Conservation (phyloP, 2,113 vertebrate genomes). For the Tichodroma muraria region DNA sequence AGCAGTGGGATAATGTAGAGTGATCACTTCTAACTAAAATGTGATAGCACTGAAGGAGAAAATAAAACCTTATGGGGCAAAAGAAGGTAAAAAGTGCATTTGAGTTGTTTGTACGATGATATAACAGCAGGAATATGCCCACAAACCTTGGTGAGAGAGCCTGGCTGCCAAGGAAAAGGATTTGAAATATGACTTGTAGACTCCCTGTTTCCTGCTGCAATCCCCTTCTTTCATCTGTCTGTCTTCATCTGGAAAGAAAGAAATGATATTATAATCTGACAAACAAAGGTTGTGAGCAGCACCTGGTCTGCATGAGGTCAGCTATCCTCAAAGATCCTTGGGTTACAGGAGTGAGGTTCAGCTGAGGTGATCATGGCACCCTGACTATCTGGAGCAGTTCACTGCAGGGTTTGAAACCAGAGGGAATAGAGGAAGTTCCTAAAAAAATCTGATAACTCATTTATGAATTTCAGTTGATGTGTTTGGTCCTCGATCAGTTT, state of each 20-base stretch:
- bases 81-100: not conserved
- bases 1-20: not conserved
- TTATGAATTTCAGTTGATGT: not conserved
- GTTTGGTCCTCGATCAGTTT: not conserved
- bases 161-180: not conserved
- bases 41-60: not conserved
- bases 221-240: not conserved
- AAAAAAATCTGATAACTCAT: not conserved
- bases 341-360: not conserved
- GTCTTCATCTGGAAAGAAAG: not conserved
- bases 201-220: not conserved
- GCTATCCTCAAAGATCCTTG: too few relatives aligned
- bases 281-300: not conserved
- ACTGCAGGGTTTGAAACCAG: not conserved
- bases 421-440: not conserved
- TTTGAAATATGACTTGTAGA: not conserved
- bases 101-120: not conserved
- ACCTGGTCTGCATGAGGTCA: not conserved
- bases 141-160: not conserved
- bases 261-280: not conserved
- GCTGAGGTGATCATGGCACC: not conserved
- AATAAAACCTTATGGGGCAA: not conserved
- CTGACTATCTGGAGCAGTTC: not conserved
- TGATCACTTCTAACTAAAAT: conserved; percentile 14
- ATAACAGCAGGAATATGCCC: not conserved